Percentiles rank a stretch among this genome's conserved stretches.
phyloP scores from a whole-genome alignment of 2,113 vertebrate species.

The Mirounga angustirostris region DNA sequence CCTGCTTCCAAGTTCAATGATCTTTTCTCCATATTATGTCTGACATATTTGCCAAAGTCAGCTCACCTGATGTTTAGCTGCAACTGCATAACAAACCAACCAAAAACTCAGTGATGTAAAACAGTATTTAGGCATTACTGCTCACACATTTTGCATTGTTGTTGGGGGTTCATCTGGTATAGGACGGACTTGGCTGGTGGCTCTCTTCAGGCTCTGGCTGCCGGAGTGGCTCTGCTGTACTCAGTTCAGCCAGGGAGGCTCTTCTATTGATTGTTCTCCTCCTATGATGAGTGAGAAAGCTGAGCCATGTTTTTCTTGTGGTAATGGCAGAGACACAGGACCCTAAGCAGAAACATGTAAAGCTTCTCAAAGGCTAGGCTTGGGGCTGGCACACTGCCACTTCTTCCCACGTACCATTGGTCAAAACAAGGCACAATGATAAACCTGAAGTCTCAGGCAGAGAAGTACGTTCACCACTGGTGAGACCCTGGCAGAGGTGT shows the following conservation, averaged over 20 bases:
- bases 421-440: neutral
- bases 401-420: neutral
- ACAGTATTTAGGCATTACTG: neutral
- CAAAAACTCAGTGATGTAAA: neutral
- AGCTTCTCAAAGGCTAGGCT: neutral
- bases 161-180: neutral
- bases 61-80: neutral
- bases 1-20: neutral
- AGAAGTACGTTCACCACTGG: no score
- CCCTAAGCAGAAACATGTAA: neutral
- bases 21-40: neutral
- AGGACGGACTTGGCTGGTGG: neutral
- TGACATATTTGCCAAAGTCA: neutral
- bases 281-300: neutral
- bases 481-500: neutral
- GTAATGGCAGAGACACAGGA: neutral
- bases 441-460: neutral
- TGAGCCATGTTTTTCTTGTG: neutral
- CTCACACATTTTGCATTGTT: neutral
- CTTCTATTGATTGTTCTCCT: neutral
- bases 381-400: neutral
- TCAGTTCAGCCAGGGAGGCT: neutral
- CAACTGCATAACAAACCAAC: neutral
- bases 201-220: neutral
- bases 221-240: neutral